Evolutionary conservation across 1,140 invertebrate genomes (phyloP), one percentile per base, ranked within the genome.

Genomic region (Palaemon carinicauda): DNA sequence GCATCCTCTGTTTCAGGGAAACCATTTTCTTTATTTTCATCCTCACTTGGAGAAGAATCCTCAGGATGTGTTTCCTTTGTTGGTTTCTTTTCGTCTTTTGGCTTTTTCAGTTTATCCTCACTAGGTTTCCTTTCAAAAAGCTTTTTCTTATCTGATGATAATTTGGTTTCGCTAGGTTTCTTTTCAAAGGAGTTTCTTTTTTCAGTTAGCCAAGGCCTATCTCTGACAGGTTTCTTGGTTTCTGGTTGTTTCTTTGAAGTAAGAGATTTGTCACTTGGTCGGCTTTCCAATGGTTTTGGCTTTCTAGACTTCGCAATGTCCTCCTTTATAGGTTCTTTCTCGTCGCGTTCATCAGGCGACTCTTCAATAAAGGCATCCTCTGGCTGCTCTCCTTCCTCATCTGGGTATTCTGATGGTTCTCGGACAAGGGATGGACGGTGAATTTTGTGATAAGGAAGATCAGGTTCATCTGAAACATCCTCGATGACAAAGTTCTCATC

Each of bases 361-460:
- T 71, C 60, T 14, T 84, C 82, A 75, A 71, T 53, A 19, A 71
- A 33, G 29, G 80, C 75, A 21, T 81, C 85, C 9, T 31, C 21
- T 24, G 69, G 31, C 54, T 74, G 79, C 71, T 81, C 73, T n/a
- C 41, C 73, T 17, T 80, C 77, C 29, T n/a, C 33, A 24, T 65
- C 79, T 19, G 65, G 71, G 29, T 88, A 88, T 52, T 89, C 89
- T 17, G 89, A 89, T 19, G 89, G 89, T 33, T 89, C 89, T 17
- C 87, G 82, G 33, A 89, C 87, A 54, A 89, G 80, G 3, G 89
- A 89, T 12, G 89, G 89, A 10, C 89, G 78, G 33, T 89, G 89
- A 31, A 88, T 69, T 19, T 56, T 88, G 31, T 89, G 89, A 12
- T 86, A 82, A 33, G 89, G 89, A 12, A 89, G 78, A 54, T 89